phyloP scores from a whole-genome alignment of 2,113 vertebrate genomes.

The Saccopteryx bilineata region DNA sequence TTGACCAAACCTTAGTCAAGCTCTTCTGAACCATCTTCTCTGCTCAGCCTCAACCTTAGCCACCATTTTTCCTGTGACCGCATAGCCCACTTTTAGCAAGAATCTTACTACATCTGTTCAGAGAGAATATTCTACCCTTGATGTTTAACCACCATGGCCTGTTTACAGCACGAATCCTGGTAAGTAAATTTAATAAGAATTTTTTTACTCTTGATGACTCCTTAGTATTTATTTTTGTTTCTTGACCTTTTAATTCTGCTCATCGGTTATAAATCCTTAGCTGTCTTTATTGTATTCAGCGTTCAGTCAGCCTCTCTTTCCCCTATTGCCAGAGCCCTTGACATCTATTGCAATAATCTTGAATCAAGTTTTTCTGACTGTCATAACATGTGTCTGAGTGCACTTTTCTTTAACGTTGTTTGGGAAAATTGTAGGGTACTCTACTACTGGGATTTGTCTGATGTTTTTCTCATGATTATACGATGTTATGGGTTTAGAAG shows the following conservation, averaged over 20 bases:
- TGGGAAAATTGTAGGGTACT: not conserved
- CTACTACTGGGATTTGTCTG: not conserved
- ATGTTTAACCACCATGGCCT: not conserved
- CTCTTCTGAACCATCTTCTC: not conserved
- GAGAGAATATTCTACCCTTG: not conserved
- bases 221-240: not conserved
- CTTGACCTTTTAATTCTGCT: not conserved
- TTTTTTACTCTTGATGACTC: not conserved
- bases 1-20: not conserved
- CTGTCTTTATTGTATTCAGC: not conserved
- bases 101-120: not conserved
- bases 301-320: not conserved
- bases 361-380: not conserved
- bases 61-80: not conserved
- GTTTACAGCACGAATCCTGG: not conserved
- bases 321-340: not conserved
- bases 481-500: not conserved
- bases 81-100: not conserved
- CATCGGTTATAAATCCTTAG: not conserved
- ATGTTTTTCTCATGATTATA: not conserved
- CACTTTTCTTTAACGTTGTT: not conserved
- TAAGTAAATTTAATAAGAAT: not conserved
- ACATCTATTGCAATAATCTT: not conserved
- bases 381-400: not conserved
- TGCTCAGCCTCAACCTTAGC: not conserved